Percentiles rank a stretch among this genome's conserved stretches.
These are phyloP conservation scores for Carposina sasakii DNA, from an alignment of 1,140 invertebrate genomes.

Conservation along the genomic window DNA sequence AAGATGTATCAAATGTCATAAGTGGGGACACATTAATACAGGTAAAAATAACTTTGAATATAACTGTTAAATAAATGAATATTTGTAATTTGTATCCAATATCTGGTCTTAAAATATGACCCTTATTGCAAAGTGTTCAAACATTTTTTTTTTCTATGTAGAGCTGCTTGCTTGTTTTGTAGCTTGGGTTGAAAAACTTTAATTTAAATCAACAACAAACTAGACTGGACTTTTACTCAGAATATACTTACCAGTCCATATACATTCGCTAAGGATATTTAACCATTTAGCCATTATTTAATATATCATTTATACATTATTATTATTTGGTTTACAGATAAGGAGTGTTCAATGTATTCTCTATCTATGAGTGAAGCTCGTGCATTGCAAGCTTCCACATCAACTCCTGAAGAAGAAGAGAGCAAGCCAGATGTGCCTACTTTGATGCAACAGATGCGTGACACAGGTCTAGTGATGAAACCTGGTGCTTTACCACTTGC, in stretches of 20 bases:
- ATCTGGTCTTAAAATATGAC: background rate
- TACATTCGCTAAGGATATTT: no score
- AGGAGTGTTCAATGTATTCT: constrained; percentile 95
- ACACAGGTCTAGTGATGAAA: constrained; percentile 92
- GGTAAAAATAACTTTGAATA: constrained; percentile 71
- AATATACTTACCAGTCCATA: no score
- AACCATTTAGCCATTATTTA: no score
- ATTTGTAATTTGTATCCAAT: background rate
- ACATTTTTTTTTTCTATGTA: constrained; percentile 1
- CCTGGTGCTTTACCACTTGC: constrained; percentile 76
- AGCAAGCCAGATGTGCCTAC: constrained; percentile 75
- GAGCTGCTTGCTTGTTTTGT: no score
- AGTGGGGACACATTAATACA: constrained; percentile 99
- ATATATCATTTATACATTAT: no score
- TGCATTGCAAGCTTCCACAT: constrained; percentile 73
- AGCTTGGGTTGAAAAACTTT: no score
- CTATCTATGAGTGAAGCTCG: constrained; percentile 81
- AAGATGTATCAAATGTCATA: constrained; percentile 98
- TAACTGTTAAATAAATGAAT: background rate
- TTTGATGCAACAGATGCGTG: constrained; percentile 91
- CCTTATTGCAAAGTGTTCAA: background rate
- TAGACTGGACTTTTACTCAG: no score
- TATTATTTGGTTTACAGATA: constrained; percentile 74
- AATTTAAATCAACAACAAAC: no score
- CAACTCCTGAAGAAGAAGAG: constrained; percentile 75